Evolutionary conservation across 2,797 vertebrate species (phyloP).

Genomic region (Petrocephalus schoutedeni): DNA sequence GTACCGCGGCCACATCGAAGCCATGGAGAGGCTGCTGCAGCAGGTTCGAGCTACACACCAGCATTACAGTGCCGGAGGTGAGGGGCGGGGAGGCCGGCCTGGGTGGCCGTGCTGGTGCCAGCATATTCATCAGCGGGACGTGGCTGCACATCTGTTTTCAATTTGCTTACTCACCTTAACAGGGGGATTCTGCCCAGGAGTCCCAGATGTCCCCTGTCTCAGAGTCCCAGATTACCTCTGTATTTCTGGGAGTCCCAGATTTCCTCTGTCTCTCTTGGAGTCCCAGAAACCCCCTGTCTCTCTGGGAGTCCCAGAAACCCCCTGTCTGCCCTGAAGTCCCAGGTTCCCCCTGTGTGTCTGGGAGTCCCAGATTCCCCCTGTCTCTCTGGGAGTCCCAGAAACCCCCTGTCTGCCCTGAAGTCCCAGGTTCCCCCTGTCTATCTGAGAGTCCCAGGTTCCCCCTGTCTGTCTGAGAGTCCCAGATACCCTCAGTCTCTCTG

Average conservation of each 20-base stretch:
- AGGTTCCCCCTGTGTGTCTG: conserved; percentile 13
- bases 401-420: conserved; percentile 11
- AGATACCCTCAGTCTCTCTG: neutral
- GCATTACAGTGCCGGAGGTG: conserved; percentile 74
- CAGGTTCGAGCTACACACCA: conserved; percentile 87
- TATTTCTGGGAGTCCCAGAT: neutral
- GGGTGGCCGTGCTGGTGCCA: conserved; percentile 60
- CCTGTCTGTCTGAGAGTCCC: neutral
- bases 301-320: neutral
- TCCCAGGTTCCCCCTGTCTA: neutral
- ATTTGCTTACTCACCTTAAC: conserved; percentile 83
- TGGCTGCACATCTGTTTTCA: conserved; percentile 94
- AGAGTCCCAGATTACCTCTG: neutral
- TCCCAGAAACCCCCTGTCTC: neutral
- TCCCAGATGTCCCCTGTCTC: neutral
- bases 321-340: neutral
- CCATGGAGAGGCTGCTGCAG: conserved; percentile 87
- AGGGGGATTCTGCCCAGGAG: conserved; percentile 24
- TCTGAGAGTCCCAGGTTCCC: neutral
- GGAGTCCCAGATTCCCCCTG: neutral
- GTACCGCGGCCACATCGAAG: conserved; percentile 79
- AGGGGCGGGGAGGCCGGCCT: conserved; percentile 32
- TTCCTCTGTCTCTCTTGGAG: neutral
- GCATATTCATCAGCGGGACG: conserved; percentile 90
- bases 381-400: neutral